Percentiles rank a stretch among this genome's conserved stretches.
These are phyloP conservation scores for Mechanitis messenoides DNA, from an alignment of 2,888 invertebrate species.

Conservation along the genomic window DNA sequence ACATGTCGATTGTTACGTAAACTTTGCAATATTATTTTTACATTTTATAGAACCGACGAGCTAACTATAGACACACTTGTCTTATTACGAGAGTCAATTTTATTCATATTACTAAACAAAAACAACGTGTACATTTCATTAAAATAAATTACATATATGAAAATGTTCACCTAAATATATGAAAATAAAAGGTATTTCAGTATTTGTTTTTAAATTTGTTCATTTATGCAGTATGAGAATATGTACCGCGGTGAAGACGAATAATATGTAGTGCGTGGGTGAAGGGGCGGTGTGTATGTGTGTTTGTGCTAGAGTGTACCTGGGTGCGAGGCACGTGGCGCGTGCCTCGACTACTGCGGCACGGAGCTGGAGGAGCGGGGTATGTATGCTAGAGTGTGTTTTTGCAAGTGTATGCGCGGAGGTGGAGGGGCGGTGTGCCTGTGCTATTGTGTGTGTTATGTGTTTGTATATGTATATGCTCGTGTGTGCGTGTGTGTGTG, in stretches of 20 bases:
- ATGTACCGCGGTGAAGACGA: too few species aligned
- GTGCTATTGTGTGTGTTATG: conserved; percentile 69
- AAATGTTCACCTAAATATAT: too few species aligned
- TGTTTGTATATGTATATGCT: conserved; percentile 30
- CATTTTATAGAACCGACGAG: too few species aligned
- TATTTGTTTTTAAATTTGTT: too few species aligned
- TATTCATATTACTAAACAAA: too few species aligned
- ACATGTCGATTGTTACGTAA: conserved; percentile 2
- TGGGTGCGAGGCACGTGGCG: conserved; percentile 46
- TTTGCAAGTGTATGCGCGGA: conserved; percentile 80
- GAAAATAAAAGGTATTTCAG: too few species aligned
- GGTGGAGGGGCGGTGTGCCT: conserved; percentile 83
- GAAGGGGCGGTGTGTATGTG: conserved; percentile 28
- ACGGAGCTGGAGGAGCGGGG: conserved; percentile 37
- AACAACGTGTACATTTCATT: too few species aligned
- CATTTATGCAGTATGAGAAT: too few species aligned
- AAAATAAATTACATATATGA: too few species aligned
- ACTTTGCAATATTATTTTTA: too few species aligned
- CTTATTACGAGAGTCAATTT: too few species aligned
- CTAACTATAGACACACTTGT: too few species aligned
- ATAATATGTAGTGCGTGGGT: conserved; percentile 16
- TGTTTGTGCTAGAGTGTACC: conserved; percentile 19
- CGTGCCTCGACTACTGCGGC: conserved; percentile 78
- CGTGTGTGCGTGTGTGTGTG: conserved; percentile 84
- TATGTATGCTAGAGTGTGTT: background rate